Evolutionary conservation across 1,140 invertebrate species (phyloP).

Genomic region (Calliopsis andreniformis): DNA sequence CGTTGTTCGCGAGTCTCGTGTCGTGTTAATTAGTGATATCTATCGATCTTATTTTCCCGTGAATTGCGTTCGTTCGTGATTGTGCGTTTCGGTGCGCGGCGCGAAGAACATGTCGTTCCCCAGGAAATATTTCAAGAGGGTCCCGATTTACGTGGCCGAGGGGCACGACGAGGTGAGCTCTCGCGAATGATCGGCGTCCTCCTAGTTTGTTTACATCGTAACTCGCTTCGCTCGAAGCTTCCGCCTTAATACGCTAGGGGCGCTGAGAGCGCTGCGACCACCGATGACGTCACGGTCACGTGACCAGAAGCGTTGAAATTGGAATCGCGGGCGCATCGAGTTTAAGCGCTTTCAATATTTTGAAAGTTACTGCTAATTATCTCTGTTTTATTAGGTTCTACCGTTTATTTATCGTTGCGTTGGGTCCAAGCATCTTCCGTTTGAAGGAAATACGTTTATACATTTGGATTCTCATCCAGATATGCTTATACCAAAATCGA

Average conservation of each 20-base stretch:
- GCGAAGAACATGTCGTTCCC: constrained; percentile 48
- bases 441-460: constrained; percentile 88
- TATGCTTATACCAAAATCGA: constrained; percentile 89
- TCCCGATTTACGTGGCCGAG: constrained; percentile 89
- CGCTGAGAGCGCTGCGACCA: background rate
- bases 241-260: constrained; percentile 6
- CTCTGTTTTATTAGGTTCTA: constrained; percentile 74
- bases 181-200: constrained; percentile 25
- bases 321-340: background rate
- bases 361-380: too few relatives aligned
- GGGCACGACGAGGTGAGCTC: constrained; percentile 87
- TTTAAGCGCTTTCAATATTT: background rate
- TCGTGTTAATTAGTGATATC: constrained; percentile 49
- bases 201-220: constrained; percentile 46
- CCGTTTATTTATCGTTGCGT: constrained; percentile 91
- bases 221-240: constrained; percentile 23
- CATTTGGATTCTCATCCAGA: constrained; percentile 97
- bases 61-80: background rate
- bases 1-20: constrained; percentile 28
- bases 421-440: constrained; percentile 90
- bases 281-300: constrained; percentile 19
- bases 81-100: background rate
- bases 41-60: constrained; percentile 29
- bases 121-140: constrained; percentile 82
- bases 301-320: constrained; percentile 25